Conservation (phyloP, 2,113 vertebrate genomes). For the Lophotis ruficrista region DNA sequence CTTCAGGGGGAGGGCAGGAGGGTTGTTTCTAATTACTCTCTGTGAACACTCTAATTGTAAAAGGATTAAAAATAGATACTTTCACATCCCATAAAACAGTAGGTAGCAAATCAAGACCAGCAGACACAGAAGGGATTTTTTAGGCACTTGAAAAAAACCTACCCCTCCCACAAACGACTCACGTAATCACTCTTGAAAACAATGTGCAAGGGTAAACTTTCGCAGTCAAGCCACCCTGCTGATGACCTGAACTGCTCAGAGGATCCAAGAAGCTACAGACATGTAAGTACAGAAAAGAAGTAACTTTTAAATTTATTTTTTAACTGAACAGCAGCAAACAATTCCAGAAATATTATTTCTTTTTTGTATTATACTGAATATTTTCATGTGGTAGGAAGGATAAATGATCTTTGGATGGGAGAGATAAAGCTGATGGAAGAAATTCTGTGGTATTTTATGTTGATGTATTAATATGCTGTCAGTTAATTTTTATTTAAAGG, state of each 20-base stretch:
- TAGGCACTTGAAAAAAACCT: slow-evolving; percentile 39
- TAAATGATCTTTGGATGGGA: not conserved
- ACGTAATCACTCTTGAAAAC: slow-evolving; percentile 66
- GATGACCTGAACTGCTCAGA: slow-evolving; percentile 25
- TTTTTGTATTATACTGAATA: not conserved
- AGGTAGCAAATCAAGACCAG: slow-evolving; percentile 29
- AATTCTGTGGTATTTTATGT: not conserved
- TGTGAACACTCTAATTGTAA: slow-evolving; percentile 22
- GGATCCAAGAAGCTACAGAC: slow-evolving; percentile 8
- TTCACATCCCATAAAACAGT: slow-evolving; percentile 75
- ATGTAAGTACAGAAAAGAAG: slow-evolving; percentile 70
- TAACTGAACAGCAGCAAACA: not conserved
- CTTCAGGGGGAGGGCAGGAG: not conserved
- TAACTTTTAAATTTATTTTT: not conserved
- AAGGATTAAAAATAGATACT: slow-evolving; percentile 59
- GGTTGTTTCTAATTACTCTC: not conserved
- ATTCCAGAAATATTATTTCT: not conserved
- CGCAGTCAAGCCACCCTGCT: slow-evolving; percentile 33
- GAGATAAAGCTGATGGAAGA: not conserved
- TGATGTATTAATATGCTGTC: not conserved
- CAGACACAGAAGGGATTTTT: slow-evolving; percentile 1
- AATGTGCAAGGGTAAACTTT: slow-evolving; percentile 56
- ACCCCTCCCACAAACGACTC: slow-evolving; percentile 70
- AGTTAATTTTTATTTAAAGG: not conserved
- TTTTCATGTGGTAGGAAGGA: not conserved